Evolutionary conservation across 2,113 vertebrate species (phyloP).

Genomic region (Mellivora capensis): DNA sequence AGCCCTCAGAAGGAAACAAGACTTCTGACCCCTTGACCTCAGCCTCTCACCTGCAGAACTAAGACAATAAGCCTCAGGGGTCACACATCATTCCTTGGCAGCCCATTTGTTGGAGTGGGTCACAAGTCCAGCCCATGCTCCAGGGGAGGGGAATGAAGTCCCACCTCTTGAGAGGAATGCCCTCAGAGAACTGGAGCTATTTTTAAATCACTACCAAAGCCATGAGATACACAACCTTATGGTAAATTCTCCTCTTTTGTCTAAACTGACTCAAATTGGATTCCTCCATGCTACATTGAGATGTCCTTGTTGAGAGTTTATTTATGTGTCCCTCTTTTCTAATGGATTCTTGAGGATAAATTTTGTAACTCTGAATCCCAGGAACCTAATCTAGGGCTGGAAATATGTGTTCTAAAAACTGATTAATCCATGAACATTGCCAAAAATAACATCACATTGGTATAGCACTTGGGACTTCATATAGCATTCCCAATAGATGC

Average conservation of each 20-base stretch:
- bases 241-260: not conserved
- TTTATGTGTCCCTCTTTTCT: not conserved
- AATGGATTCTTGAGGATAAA: not conserved
- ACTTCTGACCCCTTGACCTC: not conserved
- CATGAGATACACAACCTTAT: not conserved
- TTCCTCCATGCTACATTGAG: not conserved
- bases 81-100: too few relatives aligned
- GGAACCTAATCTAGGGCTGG: not conserved
- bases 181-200: not conserved
- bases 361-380: not conserved
- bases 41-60: not conserved
- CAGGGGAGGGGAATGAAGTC: not conserved
- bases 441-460: not conserved
- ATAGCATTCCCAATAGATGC: not conserved
- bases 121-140: not conserved
- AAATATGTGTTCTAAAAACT: not conserved
- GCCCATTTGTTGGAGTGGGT: not conserved
- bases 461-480: not conserved
- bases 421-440: not conserved
- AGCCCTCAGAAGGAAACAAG: not conserved
- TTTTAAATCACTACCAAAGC: not conserved
- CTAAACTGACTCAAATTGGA: not conserved
- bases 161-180: not conserved
- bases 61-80: not conserved
- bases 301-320: not conserved